Evolutionary conservation across 2,113 vertebrate species (phyloP).

Genomic region (Todiramphus saurophagus): DNA sequence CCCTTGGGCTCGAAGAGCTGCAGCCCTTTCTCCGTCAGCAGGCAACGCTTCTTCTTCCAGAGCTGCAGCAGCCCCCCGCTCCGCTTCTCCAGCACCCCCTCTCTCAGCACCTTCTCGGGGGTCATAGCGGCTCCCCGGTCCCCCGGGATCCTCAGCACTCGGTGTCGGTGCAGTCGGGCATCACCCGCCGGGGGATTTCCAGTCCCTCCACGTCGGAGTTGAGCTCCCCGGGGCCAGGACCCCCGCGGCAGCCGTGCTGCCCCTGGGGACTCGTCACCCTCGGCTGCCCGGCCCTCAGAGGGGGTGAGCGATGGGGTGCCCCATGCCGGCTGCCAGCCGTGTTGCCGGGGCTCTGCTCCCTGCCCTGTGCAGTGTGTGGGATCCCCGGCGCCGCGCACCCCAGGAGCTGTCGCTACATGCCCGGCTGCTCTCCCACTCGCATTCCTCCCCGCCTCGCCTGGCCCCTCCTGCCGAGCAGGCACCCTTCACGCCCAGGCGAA

Average conservation of each 20-base stretch:
- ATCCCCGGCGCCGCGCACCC: conserved; percentile 18
- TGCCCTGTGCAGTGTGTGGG: conserved; percentile 26
- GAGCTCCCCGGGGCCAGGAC: background rate
- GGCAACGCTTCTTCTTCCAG: conserved; percentile 92
- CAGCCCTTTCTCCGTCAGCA: conserved; percentile 88
- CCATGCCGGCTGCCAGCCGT: background rate
- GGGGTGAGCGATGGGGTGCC: background rate
- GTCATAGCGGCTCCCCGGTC: conserved; percentile 67
- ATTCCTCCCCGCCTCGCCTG: conserved; percentile 71
- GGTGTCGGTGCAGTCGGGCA: fast-evolving
- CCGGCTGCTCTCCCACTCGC: conserved; percentile 71
- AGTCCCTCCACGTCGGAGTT: background rate
- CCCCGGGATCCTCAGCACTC: background rate
- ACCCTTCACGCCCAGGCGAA: conserved; percentile 47
- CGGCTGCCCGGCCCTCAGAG: background rate
- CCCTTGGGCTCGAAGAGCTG: conserved; percentile 79
- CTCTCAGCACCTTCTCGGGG: conserved; percentile 79
- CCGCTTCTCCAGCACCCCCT: conserved; percentile 91
- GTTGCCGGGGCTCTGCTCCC: background rate
- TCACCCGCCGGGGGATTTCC: background rate
- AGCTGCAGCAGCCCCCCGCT: conserved; percentile 92
- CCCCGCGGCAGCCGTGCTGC: background rate
- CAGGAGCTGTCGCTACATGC: conserved; percentile 86
- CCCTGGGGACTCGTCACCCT: fast-evolving
- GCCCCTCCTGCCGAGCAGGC: conserved; percentile 62